phyloP scores from a whole-genome alignment of 2,888 invertebrate genomes.

The Iphiclides podalirius region DNA sequence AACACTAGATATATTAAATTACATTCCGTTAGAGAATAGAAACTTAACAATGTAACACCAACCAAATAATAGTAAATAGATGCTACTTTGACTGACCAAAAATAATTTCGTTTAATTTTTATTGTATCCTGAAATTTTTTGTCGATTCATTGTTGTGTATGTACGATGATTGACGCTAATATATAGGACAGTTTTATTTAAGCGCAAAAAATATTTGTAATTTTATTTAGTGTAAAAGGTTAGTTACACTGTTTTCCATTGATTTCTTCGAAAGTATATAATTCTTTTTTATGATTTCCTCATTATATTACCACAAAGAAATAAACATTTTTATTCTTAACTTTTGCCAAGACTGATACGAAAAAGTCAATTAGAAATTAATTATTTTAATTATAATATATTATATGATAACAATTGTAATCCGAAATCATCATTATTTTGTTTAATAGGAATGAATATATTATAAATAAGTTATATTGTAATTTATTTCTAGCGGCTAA shows the following conservation, averaged over 20 bases:
- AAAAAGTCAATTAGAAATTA: conserved; percentile 52
- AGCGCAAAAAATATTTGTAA: too few species aligned
- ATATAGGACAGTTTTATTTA: too few species aligned
- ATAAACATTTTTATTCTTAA: conserved; percentile 20
- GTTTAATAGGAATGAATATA: conserved; percentile 14
- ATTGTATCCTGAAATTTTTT: too few species aligned
- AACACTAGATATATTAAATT: too few species aligned
- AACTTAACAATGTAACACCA: conserved; percentile 9
- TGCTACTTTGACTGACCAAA: not conserved
- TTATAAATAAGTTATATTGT: conserved; percentile 17
- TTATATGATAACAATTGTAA: conserved; percentile 8
- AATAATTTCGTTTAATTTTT: not conserved
- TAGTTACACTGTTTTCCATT: too few species aligned
- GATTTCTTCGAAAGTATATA: too few species aligned
- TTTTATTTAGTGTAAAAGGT: too few species aligned
- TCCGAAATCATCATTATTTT: conserved; percentile 11
- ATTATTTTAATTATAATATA: conserved; percentile 9
- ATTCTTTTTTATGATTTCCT: not conserved
- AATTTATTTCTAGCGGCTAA: conserved; percentile 20
- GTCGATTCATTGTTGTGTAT: too few species aligned
- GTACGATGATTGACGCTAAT: too few species aligned
- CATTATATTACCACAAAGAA: not conserved
- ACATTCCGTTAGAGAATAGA: conserved; percentile 12
- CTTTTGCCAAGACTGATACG: conserved; percentile 49
- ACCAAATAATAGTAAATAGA: not conserved